Evolutionary conservation across 2,888 invertebrate genomes (phyloP).

Genomic region (Mongoloraphidia duomilia): DNA sequence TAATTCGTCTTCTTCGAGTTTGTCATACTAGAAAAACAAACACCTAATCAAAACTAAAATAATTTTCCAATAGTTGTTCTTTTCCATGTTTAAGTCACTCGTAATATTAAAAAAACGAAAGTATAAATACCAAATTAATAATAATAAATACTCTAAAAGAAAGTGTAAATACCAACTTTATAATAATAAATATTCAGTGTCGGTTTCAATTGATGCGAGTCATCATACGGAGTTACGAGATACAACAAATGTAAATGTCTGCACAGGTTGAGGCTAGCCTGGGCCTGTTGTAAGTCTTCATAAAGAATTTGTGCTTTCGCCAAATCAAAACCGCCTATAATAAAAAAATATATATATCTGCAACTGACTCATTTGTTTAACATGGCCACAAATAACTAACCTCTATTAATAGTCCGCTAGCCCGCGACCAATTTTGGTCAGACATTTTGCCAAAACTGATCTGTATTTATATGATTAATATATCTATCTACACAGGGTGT

Average conservation of each 20-base stretch:
- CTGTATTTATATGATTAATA: too few species aligned
- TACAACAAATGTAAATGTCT: constrained; percentile 78
- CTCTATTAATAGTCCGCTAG: too few species aligned
- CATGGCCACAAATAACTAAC: too few species aligned
- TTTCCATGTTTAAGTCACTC: too few species aligned
- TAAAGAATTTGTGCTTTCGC: constrained; percentile 55
- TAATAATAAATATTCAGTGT: constrained; percentile 40
- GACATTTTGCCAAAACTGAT: too few species aligned
- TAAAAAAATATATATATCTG: constrained; percentile 14
- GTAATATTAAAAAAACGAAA: too few species aligned
- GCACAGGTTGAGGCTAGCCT: constrained; percentile 59
- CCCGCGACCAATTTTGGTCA: too few species aligned
- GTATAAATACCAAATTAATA: too few species aligned
- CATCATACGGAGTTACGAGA: constrained; percentile 68
- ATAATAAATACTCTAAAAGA: too few species aligned
- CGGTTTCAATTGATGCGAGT: constrained; percentile 39
- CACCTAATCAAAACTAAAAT: not conserved
- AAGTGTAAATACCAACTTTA: constrained; percentile 6
- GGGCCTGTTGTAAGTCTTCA: constrained; percentile 56
- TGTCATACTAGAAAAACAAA: constrained; percentile 38
- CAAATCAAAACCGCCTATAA: constrained; percentile 63
- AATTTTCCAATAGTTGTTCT: too few species aligned
- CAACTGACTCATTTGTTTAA: not conserved
- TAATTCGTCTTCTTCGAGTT: constrained; percentile 46
- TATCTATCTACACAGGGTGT: too few species aligned